phyloP scores from a whole-genome alignment of 1,140 invertebrate genomes.

The Papilio polytes region DNA sequence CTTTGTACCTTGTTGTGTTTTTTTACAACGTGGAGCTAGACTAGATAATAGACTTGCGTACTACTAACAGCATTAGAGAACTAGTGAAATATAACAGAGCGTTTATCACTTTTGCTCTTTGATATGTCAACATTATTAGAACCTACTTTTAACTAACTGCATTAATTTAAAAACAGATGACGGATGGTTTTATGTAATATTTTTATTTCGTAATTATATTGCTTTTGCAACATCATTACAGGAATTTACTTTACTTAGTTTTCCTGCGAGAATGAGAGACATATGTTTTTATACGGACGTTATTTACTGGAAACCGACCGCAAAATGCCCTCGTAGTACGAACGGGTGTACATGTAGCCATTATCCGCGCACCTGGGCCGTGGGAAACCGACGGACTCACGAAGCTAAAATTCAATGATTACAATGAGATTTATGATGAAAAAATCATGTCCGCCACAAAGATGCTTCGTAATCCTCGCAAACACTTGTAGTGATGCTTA shows the following conservation, averaged over 20 bases:
- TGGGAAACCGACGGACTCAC: constrained; percentile 9
- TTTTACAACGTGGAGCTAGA: no score
- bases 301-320: no score
- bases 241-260: not conserved
- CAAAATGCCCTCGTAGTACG: not conserved
- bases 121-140: no score
- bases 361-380: constrained; percentile 26
- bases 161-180: no score
- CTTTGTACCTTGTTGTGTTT: no score
- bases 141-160: no score
- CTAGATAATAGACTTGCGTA: no score
- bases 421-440: constrained; percentile 5
- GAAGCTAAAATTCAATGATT: constrained; percentile 23
- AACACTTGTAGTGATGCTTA: not conserved
- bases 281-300: not conserved
- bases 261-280: not conserved
- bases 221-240: not conserved
- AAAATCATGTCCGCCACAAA: constrained; percentile 14
- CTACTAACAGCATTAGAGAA: no score
- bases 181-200: no score
- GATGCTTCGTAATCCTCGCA: constrained; percentile 25
- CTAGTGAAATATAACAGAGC: no score
- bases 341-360: not conserved
- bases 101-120: no score
- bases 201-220: no score